phyloP scores from a whole-genome alignment of 2,888 invertebrate genomes.

The Nomada lathburiana region DNA sequence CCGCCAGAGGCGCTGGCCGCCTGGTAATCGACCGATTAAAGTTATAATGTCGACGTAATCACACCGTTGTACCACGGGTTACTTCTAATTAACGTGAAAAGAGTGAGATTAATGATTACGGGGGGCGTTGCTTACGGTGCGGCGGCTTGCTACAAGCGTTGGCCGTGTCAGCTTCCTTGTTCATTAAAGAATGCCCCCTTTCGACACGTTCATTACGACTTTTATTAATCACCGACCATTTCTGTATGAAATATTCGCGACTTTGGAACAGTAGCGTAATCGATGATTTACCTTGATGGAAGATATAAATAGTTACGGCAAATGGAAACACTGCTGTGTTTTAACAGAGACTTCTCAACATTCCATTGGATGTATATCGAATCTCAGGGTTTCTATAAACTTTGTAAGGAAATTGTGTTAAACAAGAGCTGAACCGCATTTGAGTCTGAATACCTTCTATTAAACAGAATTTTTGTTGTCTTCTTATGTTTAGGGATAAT shows the following conservation, averaged over 20 bases:
- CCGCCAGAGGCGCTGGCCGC: conserved; percentile 26
- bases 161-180: conserved; percentile 19
- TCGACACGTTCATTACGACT: no score
- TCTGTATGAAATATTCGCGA: no score
- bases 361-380: no score
- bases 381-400: no score
- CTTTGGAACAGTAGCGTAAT: neutral
- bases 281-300: neutral
- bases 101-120: conserved; percentile 69
- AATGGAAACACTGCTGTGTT: no score
- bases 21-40: conserved; percentile 68
- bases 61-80: conserved; percentile 43
- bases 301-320: no score
- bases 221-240: no score
- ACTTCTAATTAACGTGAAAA: conserved; percentile 68
- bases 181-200: conserved; percentile 5
- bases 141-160: neutral
- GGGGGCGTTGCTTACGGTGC: neutral
- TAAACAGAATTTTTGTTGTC: neutral
- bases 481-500: no score
- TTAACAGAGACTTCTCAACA: no score
- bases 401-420: no score
- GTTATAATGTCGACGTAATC: conserved; percentile 67
- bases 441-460: neutral
- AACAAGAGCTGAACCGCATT: neutral